Base-by-base conservation (phyloP, 2,797 vertebrate species). In the Alfaro cultratus region DNA sequence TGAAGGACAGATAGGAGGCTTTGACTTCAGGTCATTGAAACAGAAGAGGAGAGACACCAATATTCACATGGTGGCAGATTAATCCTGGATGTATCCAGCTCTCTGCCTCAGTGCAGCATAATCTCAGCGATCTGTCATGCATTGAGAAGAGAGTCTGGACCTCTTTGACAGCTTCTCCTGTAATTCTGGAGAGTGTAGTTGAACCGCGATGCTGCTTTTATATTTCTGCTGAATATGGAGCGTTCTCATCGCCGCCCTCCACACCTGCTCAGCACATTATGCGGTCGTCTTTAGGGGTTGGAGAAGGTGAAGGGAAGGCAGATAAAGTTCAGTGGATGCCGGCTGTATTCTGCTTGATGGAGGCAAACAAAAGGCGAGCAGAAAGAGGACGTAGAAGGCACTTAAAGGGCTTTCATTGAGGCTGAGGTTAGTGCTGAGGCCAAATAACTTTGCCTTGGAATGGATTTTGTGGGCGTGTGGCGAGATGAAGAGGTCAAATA, bases 391-490 rank as follows among this genome's bases (percentile, higher is more conserved):
- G 81, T 78, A 81, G 70, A 74, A 83, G 77, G 74, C 81, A 83
- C 83, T 88, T 82, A 85, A 78, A 67, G 88, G 80, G 82, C 77
- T 89, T 90, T 89, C 82, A 85, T 76, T 83, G 81, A 85, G 55
- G 75, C 47, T 34, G 78, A 88, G 89, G 91, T 91, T 84, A 57
- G 71, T 0, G 84, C 86, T 90, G 85, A 0, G 83, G 87, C 74
- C 85, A 84, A 91, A 87, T 73, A 86, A 85, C 79, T 85, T 81
- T 88, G 83, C 86, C 81, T 86, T 83, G 5, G 72, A 91, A 89
- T 83, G 82, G 85, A 89, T 86, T 83, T 85, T 78, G 88, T 88
- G 78, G 84, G 85, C 23, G 83, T 89, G 29, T 29, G 76, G 78
- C 4, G 1, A 70, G 60, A 71, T 47, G 80, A 82, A 36, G 76